phyloP scores from a whole-genome alignment of 2,113 vertebrate genomes.

The Romanogobio albipinnatus region DNA sequence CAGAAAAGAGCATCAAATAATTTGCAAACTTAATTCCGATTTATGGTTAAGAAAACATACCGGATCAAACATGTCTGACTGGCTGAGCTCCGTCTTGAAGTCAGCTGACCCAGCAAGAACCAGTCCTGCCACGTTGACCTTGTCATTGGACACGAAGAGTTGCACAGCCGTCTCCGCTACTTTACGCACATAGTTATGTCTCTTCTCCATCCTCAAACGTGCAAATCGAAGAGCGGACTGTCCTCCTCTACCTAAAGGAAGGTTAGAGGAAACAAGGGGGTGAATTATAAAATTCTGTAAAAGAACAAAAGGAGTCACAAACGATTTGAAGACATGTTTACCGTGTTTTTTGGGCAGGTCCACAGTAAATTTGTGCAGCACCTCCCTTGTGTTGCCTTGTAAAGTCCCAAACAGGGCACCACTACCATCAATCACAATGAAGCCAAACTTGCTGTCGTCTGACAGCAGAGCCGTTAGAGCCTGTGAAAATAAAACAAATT shows the following conservation, averaged over 20 bases:
- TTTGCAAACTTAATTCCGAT: no score
- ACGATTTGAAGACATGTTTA: conserved; percentile 61
- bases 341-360: conserved; percentile 99
- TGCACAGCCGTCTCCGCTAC: conserved; percentile 98
- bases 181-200: conserved; percentile 98
- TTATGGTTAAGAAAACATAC: no score
- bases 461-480: conserved; percentile 97
- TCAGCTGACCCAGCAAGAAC: conserved; percentile 97
- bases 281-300: not conserved
- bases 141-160: conserved; percentile 98
- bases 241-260: conserved; percentile 89
- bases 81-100: conserved; percentile 98
- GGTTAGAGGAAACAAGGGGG: not conserved
- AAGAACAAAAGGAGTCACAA: not conserved
- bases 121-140: conserved; percentile 98
- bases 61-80: conserved; percentile 99
- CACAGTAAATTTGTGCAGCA: conserved; percentile 99
- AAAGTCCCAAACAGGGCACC: conserved; percentile 99
- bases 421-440: conserved; percentile 98
- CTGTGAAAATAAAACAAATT: conserved; percentile 67
- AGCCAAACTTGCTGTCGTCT: conserved; percentile 99
- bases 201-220: conserved; percentile 97
- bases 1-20: no score
- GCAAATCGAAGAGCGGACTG: conserved; percentile 98
- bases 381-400: conserved; percentile 98